A percentile compares a stretch with the other conserved stretches of the same genome.
These are phyloP conservation scores for Cetonia aurata DNA, from an alignment of 2,888 invertebrate genomes.

Conservation along the genomic window DNA sequence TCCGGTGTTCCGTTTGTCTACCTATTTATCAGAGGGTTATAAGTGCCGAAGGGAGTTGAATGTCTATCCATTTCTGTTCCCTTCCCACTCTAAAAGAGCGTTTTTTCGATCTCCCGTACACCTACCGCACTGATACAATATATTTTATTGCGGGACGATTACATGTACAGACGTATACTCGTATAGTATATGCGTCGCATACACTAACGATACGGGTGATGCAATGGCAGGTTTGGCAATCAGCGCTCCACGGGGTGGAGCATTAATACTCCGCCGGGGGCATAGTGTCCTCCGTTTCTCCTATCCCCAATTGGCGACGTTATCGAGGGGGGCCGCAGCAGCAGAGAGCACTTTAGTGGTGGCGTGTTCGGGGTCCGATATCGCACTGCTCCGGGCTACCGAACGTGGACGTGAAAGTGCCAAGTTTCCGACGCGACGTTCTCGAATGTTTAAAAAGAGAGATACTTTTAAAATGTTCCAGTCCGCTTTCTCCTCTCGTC, in stretches of 20 bases:
- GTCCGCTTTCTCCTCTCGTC: slow-evolving; percentile 21
- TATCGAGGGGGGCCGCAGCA: slow-evolving; percentile 50
- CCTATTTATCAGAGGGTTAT: slow-evolving; percentile 34
- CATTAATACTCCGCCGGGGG: slow-evolving; percentile 61
- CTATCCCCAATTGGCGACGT: slow-evolving; percentile 46
- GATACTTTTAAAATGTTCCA: slow-evolving; percentile 54
- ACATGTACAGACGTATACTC: slow-evolving; percentile 51
- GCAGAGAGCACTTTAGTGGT: slow-evolving; percentile 58
- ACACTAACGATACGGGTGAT: slow-evolving; percentile 11
- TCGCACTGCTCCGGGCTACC: slow-evolving; percentile 57
- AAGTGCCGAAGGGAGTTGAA: slow-evolving; percentile 34
- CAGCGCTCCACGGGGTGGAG: slow-evolving; percentile 57
- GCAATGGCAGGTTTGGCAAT: slow-evolving; percentile 54
- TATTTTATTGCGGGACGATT: slow-evolving; percentile 53
- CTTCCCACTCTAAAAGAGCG: background rate
- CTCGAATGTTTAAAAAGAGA: slow-evolving; percentile 50
- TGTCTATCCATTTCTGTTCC: slow-evolving; percentile 27
- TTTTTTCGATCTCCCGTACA: slow-evolving; percentile 10
- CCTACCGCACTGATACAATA: slow-evolving; percentile 39
- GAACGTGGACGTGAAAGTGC: slow-evolving; percentile 40
- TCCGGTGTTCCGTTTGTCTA: slow-evolving; percentile 29
- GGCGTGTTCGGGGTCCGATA: slow-evolving; percentile 61
- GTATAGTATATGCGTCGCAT: no score
- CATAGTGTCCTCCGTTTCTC: slow-evolving; percentile 51
- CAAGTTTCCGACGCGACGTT: slow-evolving; percentile 42